phyloP scores from a whole-genome alignment of 2,113 vertebrate species.

The Nematolebias whitei region DNA sequence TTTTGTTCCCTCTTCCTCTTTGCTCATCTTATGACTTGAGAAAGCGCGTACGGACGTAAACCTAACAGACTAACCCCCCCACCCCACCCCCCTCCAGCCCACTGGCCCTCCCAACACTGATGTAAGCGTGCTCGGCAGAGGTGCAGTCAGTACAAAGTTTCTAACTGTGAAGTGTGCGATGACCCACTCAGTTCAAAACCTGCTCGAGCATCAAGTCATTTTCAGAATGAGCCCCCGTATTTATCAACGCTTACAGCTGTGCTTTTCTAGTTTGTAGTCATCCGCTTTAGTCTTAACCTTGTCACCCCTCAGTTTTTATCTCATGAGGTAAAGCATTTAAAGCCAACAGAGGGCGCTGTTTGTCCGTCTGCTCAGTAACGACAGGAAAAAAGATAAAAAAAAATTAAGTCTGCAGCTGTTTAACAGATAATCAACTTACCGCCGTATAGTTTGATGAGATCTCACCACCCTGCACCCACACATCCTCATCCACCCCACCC shows the following conservation, averaged over 20 bases:
- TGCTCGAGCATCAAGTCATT: slow-evolving; percentile 12
- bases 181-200: slow-evolving; percentile 15
- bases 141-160: slow-evolving; percentile 24
- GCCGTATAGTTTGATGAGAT: slow-evolving; percentile 47
- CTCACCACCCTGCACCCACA: slow-evolving; percentile 20
- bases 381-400: neutral
- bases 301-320: slow-evolving; percentile 14
- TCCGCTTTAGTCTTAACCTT: too few species aligned
- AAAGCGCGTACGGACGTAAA: slow-evolving; percentile 52
- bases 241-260: slow-evolving; percentile 11
- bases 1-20: neutral
- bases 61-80: slow-evolving; percentile 34
- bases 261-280: slow-evolving; percentile 11
- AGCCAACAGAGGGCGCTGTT: slow-evolving; percentile 66
- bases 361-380: slow-evolving; percentile 3
- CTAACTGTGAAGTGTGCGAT: slow-evolving; percentile 28
- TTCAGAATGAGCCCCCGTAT: slow-evolving; percentile 12
- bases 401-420: slow-evolving; percentile 41
- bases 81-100: neutral
- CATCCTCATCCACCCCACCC: slow-evolving; percentile 26
- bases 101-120: slow-evolving; percentile 24
- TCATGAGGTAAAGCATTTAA: neutral
- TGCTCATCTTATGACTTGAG: slow-evolving; percentile 15
- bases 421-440: slow-evolving; percentile 34
- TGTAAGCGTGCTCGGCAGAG: slow-evolving; percentile 34